Evolutionary conservation across 2,113 vertebrate genomes (phyloP).

Genomic region (Jacana jacana): DNA sequence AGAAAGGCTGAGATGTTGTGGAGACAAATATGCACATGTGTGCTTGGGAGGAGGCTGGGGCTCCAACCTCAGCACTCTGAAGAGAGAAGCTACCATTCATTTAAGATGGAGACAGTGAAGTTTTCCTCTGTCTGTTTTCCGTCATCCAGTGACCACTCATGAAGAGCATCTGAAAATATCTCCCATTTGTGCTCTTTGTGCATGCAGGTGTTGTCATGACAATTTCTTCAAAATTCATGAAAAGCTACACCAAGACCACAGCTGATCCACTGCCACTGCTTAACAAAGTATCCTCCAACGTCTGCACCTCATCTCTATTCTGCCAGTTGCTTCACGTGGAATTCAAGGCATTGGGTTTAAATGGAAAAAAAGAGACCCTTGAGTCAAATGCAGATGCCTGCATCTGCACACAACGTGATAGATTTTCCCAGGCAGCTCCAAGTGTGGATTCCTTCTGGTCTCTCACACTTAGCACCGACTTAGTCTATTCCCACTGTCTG

Average conservation of each 20-base stretch:
- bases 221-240: neutral
- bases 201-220: neutral
- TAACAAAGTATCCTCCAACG: neutral
- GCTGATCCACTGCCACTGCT: neutral
- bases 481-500: neutral
- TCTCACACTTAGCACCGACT: neutral
- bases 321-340: neutral
- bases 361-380: neutral
- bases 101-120: neutral
- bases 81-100: neutral
- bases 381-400: neutral
- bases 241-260: neutral
- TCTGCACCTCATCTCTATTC: neutral
- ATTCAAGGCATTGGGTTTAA: neutral
- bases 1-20: neutral
- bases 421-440: neutral
- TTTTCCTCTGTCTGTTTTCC: neutral
- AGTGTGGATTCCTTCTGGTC: neutral
- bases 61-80: rapidly evolving
- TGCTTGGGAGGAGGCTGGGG: neutral
- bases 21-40: neutral
- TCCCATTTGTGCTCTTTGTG: neutral
- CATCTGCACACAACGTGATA: neutral
- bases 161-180: neutral
- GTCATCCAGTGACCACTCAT: neutral